These are phyloP conservation scores for Pygoscelis antarcticus DNA, from an alignment of 2,113 vertebrate genomes.

Conservation along the genomic window DNA sequence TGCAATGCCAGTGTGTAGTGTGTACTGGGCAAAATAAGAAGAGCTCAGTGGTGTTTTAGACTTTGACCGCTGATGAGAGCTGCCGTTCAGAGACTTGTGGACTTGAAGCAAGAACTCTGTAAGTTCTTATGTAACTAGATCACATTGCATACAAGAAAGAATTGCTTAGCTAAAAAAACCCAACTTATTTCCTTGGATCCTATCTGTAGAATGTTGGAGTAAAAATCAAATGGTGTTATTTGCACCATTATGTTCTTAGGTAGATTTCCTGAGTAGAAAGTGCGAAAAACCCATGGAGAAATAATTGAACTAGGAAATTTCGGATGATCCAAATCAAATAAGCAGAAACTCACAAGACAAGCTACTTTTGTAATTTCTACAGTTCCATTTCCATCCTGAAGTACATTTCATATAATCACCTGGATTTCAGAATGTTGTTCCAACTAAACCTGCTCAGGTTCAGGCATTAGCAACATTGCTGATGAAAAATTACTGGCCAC, in stretches of 20 bases:
- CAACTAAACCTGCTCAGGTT: neutral
- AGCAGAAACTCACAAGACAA: neutral
- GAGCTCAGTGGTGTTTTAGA: neutral
- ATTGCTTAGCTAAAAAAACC: neutral
- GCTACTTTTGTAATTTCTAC: neutral
- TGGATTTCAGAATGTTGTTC: neutral
- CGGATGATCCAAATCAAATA: neutral
- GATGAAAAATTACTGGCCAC: neutral
- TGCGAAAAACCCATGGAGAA: neutral
- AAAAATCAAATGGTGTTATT: neutral
- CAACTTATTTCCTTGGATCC: neutral
- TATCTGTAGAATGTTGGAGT: neutral
- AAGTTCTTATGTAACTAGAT: neutral
- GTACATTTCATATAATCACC: neutral
- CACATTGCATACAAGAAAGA: neutral
- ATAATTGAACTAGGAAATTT: neutral
- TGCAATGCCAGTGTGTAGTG: neutral
- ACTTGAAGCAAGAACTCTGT: neutral
- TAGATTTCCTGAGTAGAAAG: neutral
- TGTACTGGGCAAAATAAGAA: neutral
- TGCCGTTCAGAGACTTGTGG: neutral
- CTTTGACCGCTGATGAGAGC: neutral
- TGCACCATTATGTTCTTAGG: neutral
- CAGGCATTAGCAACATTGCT: neutral
- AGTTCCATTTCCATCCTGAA: neutral